Base-by-base conservation (phyloP, 2,888 invertebrate species). In the Myopa testacea region DNA sequence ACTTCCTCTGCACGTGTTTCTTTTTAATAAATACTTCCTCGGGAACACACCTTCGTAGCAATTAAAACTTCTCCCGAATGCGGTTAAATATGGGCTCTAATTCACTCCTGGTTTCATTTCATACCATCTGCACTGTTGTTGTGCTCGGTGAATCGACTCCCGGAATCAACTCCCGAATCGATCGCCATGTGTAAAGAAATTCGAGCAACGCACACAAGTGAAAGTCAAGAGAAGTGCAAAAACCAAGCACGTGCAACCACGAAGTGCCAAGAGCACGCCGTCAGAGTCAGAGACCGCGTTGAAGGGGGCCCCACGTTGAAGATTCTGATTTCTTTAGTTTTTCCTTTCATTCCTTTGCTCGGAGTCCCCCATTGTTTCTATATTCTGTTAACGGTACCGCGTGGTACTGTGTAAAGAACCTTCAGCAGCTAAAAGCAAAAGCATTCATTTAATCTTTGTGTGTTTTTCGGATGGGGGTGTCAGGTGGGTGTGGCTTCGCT, bases 301-400 rank as follows among this genome's bases (percentile, higher is more conserved):
- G 65, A 38, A 62, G 34, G 26, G 8, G 65, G 34, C 19, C 10
- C 34, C 6, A 62, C 65, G 65, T 3, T 38, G 65, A 65, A 34
- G 34, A 62, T 37, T 26, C 16, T 38, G 38, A 37, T 65, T 65
- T 65, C 65, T 65, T 65, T 37, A 65, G 2, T 34, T 65, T 65
- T 34, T 10, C 14, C 37, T 65, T 14, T 65, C 37, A 14, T 65
- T 37, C 37, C 65, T 12, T 65, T 7, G 37, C 65, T 38, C 3
- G 37, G 34, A 16, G 10, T 14, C 16, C 34, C 10, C 8, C 65
- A 65, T 65, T 65, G 14, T 65, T 65, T 14, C 62, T 62, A 3
- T 26, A 34, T 38, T 14, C 62, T 62, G 19, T 26, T 14, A 14
- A 58, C 58, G 16, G 16, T 6, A 16, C 58, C 58, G 34, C 34